phyloP scores from a whole-genome alignment of 1,140 invertebrate genomes.

The Muscidifurax raptorellus region DNA sequence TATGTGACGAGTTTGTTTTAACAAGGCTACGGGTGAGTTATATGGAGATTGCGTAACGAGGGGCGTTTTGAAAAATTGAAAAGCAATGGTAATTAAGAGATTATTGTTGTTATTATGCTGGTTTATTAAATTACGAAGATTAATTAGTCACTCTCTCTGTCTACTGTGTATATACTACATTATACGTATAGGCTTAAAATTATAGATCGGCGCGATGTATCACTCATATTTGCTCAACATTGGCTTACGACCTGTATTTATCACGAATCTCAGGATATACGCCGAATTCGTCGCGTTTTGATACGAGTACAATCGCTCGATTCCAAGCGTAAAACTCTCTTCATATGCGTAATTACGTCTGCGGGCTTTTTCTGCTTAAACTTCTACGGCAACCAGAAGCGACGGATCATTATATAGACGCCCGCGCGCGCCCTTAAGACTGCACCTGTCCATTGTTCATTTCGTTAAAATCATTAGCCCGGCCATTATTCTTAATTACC shows the following conservation, averaged over 20 bases:
- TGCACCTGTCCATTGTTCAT: conserved; percentile 67
- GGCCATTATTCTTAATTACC: conserved; percentile 69
- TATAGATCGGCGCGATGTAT: neutral
- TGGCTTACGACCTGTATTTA: neutral
- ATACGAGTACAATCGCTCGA: too few relatives aligned
- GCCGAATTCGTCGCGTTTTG: neutral
- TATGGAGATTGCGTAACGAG: conserved; percentile 40
- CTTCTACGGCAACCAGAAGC: neutral
- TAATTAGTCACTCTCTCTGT: neutral
- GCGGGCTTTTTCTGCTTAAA: too few relatives aligned
- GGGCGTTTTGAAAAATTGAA: conserved; percentile 44
- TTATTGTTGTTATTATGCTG: neutral
- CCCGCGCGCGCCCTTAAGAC: neutral
- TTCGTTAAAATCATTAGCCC: conserved; percentile 68
- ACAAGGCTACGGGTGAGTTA: conserved; percentile 11
- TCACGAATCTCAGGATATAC: neutral
- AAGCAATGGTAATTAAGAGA: conserved; percentile 48
- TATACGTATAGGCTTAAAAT: too few relatives aligned
- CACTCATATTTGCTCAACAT: neutral
- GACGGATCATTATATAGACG: neutral
- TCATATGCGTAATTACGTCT: too few relatives aligned
- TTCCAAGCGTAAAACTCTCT: too few relatives aligned
- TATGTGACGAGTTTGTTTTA: conserved; percentile 4
- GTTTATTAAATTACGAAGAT: neutral
- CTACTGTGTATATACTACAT: neutral